Evolutionary conservation across 2,113 vertebrate species (phyloP), one percentile per base, ranked within the genome.

Genomic region (Otus sunia): DNA sequence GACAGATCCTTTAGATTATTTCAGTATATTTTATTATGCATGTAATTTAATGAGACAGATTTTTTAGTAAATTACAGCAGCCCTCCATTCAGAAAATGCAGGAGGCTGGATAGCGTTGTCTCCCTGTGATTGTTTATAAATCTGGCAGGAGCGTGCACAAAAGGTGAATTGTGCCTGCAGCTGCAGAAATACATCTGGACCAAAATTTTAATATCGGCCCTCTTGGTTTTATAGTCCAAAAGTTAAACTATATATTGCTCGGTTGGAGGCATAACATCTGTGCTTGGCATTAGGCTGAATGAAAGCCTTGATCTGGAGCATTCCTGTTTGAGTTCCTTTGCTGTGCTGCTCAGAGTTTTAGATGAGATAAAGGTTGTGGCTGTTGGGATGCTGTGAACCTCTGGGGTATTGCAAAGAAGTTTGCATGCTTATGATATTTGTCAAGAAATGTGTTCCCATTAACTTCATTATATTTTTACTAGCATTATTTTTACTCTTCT

Each of bases 91-190:
- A 94, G 88, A 77, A 81, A 67, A 60, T 4, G 80, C 88, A 71
- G 86, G 67, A 60, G 62, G 53, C 74, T 94, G 67, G 45, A 18
- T 29, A 41, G 68, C 6, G 8, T 62, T 66, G 74, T 63, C 63
- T 36, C 82, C 45, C 49, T 29, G 32, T 14, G 32, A 17, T 64
- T 83, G 79, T 80, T 87, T 72, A 25, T 76, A n/a, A 68, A 47
- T 73, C 55, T 81, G 78, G 17, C 10, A 10, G 45, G 52, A 79
- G 74, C 0, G 13, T 64, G 41, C 83, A 90, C 76, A 91, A 91
- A 82, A 90, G 84, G 77, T 75, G 90, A 66, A 91, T 81, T 91
- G 71, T 91, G 66, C 67, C 74, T 87, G 73, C 86, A 95, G 89
- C 94, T 95, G 82, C 76, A 88, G 87, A 26, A 90, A 18, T 69